Conservation (phyloP, 2,113 vertebrate genomes). For the Cnemophilus loriae region DNA sequence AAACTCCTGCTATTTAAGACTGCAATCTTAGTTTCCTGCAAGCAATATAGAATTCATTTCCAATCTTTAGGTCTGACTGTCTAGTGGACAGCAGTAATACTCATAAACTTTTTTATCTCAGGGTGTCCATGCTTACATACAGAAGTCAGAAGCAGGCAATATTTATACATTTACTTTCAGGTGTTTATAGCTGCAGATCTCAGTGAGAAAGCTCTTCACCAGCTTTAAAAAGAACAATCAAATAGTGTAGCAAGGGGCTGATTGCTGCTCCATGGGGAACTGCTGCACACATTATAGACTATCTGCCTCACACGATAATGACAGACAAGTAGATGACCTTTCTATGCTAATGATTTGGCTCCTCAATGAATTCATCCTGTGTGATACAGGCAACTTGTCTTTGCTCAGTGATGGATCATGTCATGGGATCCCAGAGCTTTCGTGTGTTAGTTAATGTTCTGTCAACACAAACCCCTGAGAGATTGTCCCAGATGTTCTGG, state of each 20-base stretch:
- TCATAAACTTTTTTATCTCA: neutral
- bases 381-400: conserved; percentile 42
- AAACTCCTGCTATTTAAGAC: neutral
- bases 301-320: conserved; percentile 27
- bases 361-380: conserved; percentile 41
- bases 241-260: conserved; percentile 2
- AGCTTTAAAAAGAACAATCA: neutral
- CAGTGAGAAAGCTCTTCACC: neutral
- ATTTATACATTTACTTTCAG: neutral
- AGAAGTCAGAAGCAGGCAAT: neutral
- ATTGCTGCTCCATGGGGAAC: conserved; percentile 20
- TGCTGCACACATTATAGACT: conserved; percentile 36
- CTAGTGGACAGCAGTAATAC: neutral
- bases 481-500: conserved; percentile 1
- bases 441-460: conserved; percentile 56
- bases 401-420: conserved; percentile 52
- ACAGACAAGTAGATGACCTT: conserved; percentile 60
- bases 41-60: neutral
- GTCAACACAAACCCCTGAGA: conserved; percentile 58
- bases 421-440: conserved; percentile 56
- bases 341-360: conserved; percentile 58
- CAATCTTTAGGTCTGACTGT: neutral
- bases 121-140: neutral
- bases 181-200: neutral
- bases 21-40: neutral